phyloP scores from a whole-genome alignment of 2,888 invertebrate genomes.

The Aleiodes testaceus region DNA sequence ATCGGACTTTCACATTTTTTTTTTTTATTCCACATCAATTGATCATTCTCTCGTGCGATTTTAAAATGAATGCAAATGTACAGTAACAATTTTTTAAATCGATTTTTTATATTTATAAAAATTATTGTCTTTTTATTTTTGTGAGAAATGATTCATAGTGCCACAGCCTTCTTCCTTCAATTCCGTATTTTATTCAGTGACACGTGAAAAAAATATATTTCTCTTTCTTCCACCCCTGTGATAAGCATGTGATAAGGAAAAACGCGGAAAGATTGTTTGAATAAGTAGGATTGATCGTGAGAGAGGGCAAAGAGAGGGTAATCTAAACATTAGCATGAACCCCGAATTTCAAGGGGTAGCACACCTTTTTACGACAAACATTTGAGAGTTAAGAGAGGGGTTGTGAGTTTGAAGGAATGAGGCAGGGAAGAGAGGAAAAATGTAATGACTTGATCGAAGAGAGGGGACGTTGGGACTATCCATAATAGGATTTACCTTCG shows the following conservation, averaged over 20 bases:
- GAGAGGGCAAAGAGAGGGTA: background rate
- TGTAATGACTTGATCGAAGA: slow-evolving; percentile 21
- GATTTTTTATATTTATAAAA: background rate
- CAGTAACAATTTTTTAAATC: background rate
- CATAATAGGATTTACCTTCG: slow-evolving; percentile 25
- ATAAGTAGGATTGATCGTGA: slow-evolving; percentile 26
- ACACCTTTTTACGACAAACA: slow-evolving; percentile 22
- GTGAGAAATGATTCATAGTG: no score
- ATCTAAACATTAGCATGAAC: background rate
- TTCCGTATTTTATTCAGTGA: no score
- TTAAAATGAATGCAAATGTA: background rate
- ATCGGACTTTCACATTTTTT: no score
- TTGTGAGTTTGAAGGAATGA: slow-evolving; percentile 8
- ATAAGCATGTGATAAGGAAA: background rate
- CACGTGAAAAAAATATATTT: background rate
- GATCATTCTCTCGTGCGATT: no score
- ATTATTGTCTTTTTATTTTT: background rate
- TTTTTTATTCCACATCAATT: no score
- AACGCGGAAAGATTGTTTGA: slow-evolving; percentile 2
- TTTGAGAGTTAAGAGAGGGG: slow-evolving; percentile 6
- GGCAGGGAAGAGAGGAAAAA: background rate
- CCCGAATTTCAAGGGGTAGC: slow-evolving; percentile 12
- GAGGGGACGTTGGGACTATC: slow-evolving; percentile 24
- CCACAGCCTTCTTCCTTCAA: no score
- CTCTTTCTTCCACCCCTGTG: background rate